Conservation (phyloP, 37 sponge, comb jelly and placozoan species). For the Corticium candelabrum region DNA sequence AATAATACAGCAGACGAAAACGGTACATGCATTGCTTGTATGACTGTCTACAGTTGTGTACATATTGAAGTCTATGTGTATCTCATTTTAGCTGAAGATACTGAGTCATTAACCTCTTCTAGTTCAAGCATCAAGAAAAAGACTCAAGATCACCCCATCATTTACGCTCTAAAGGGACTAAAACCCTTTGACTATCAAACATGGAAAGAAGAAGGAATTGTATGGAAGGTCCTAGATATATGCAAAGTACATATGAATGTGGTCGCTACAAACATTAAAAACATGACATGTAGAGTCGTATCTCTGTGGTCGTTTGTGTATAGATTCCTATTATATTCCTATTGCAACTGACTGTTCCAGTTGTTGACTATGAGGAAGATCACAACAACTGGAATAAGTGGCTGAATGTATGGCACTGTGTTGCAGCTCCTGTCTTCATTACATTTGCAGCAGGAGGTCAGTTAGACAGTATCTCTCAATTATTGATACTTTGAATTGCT, state of each 20-base stretch:
- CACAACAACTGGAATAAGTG: slow-evolving; percentile 87
- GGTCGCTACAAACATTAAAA: too few species aligned
- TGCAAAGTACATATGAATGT: neutral
- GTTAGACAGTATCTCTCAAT: too few species aligned
- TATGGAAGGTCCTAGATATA: neutral
- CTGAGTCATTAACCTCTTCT: neutral
- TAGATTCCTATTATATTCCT: slow-evolving; percentile 41
- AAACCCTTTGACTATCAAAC: neutral
- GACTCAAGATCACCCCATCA: neutral
- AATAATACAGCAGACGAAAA: neutral
- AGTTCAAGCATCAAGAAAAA: neutral
- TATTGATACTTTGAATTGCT: too few species aligned
- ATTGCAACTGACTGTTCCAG: slow-evolving; percentile 73
- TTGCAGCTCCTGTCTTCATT: slow-evolving; percentile 55
- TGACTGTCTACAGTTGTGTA: too few species aligned
- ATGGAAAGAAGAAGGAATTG: neutral
- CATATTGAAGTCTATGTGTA: too few species aligned
- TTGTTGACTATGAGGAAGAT: slow-evolving; percentile 67
- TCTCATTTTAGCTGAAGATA: too few species aligned
- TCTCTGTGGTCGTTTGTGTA: too few species aligned
- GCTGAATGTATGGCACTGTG: slow-evolving; percentile 78
- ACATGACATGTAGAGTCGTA: too few species aligned
- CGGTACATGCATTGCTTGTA: too few species aligned
- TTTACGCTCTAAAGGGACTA: neutral
- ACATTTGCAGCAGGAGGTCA: too few species aligned